Evolutionary conservation across 2,113 vertebrate genomes (phyloP), one percentile per base, ranked within the genome.

Genomic region (Anhinga anhinga): DNA sequence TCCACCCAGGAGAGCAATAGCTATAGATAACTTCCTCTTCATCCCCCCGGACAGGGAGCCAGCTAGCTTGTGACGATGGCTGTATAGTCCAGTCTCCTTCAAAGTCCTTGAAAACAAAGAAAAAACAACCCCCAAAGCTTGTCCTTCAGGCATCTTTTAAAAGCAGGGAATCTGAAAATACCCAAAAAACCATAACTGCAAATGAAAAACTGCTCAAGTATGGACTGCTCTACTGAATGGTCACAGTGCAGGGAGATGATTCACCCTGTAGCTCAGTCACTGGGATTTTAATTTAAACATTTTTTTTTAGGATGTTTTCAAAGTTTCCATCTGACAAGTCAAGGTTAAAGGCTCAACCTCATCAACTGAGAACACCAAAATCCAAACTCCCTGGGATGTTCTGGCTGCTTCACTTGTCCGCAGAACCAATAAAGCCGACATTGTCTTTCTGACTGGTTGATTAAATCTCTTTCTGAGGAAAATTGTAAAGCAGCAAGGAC

Each of bases 11-110:
- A 99, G 99, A 93, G 99, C 99, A 62, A 99, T 99, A 91, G 99
- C 99, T 96, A 99, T 99, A 27, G 99, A 99, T 59, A 99, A 98
- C 94, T 99, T 99, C 92, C 99, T 99, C 97, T 99, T 99, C 99
- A 99, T 99, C 29, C 99, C 99, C 21, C 99, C 99, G 0, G 99
- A 99, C 93, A 99, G 96, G 14, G 98, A 98, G 69, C 99, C 99
- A 71, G 99, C 99, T 73, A 98, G 97, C 95, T 99, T 99, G 98
- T 99, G 98, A 55, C 99, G 98, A 97, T 99, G 99, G 86, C 94
- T 96, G 47, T 99, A 99, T 90, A 99, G 98, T 66, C 98, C 99
- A 26, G 99, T 99, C 81, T 99, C 99, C 97, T 99, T 98, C 90
- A 99, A 97, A 96, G 97, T 99, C 97, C 99, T 99, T 95, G 34